Evolutionary conservation across 1,140 invertebrate genomes (phyloP), one percentile per base, ranked within the genome.

Genomic region (Pseudoatta argentina): DNA sequence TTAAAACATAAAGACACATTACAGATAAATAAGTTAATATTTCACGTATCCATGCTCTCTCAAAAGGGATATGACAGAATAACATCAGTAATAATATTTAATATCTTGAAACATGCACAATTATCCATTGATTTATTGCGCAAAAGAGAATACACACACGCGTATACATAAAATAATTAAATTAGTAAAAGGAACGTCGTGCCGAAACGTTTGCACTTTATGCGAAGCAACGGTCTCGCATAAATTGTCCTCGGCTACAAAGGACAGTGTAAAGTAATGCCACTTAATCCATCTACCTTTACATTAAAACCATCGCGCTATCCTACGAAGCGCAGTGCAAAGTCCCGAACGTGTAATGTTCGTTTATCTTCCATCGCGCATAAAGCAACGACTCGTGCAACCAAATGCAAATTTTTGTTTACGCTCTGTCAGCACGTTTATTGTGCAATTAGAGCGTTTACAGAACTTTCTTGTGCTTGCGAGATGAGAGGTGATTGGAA

Each of bases 341-440:
- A 61, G 69, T 83, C 69, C 21, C 44, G 79, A 44, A 24, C 79
- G 57, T 83, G 55, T 75, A 83, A 83, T 75, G 69, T 83, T 75
- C 79, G 79, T 83, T 83, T 83, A 75, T 83, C 69, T 63, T 83
- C 79, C 69, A 83, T 83, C 79, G 48, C 39, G 55, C 69, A 71
- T 72, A 73, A 72, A 82, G 67, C 79, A 39, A 82, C 79, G 39
- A 83, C 79, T 73, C 7, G 67, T 39, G 44, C 55, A 83, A 83
- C 69, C 57, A 63, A 75, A 83, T 83, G 79, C 79, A 83, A 83
- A 83, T 75, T 83, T 78, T 75, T 83, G 69, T 83, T 83, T 83
- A 75, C 39, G 24, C 44, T 83, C 69, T 83, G 69, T 73, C 79
- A 51, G 55, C 55, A 27, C 39, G 63, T 83, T 83, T 83, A 83